Evolutionary conservation across 1,140 invertebrate genomes (phyloP).

Genomic region (Drosophila triauraria): DNA sequence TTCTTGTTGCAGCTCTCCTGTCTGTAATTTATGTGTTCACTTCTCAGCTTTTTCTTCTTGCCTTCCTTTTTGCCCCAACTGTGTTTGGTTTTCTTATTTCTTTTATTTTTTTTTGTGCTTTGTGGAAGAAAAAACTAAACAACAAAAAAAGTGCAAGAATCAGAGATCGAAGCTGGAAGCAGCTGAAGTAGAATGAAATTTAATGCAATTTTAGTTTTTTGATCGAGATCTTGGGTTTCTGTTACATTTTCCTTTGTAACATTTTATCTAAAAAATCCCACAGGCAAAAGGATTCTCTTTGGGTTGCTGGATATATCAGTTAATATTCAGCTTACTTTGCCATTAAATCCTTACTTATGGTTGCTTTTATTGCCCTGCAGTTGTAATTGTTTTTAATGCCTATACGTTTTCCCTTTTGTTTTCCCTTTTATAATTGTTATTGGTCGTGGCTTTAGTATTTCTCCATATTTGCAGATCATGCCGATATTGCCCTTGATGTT

Average conservation of each 20-base stretch:
- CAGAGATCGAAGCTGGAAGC: not conserved
- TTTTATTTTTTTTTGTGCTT: slow-evolving; percentile 19
- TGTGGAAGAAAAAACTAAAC: slow-evolving; percentile 3
- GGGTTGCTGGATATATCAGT: no score
- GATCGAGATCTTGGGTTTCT: slow-evolving; percentile 1
- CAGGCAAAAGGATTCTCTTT: not conserved
- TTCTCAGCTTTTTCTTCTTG: slow-evolving; percentile 35
- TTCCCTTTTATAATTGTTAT: slow-evolving; percentile 10
- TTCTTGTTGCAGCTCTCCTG: slow-evolving; percentile 40
- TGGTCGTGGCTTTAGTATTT: slow-evolving; percentile 2
- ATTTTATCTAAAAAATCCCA: not conserved
- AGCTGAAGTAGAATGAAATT: slow-evolving; percentile 43
- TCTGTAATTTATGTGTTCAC: slow-evolving; percentile 72
- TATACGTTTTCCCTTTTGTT: not conserved
- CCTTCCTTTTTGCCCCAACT: slow-evolving; percentile 17
- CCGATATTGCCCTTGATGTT: slow-evolving; percentile 38
- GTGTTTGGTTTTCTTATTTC: slow-evolving; percentile 30
- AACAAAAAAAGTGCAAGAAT: slow-evolving; percentile 7
- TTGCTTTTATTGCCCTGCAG: no score
- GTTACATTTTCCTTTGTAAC: not conserved
- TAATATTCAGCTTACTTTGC: not conserved
- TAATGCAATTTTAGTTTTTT: slow-evolving; percentile 36
- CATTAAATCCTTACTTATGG: not conserved
- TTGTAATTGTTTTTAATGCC: not conserved
- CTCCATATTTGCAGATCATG: slow-evolving; percentile 30